Conservation (phyloP, 2,113 vertebrate species). For the Bubo scandiacus region DNA sequence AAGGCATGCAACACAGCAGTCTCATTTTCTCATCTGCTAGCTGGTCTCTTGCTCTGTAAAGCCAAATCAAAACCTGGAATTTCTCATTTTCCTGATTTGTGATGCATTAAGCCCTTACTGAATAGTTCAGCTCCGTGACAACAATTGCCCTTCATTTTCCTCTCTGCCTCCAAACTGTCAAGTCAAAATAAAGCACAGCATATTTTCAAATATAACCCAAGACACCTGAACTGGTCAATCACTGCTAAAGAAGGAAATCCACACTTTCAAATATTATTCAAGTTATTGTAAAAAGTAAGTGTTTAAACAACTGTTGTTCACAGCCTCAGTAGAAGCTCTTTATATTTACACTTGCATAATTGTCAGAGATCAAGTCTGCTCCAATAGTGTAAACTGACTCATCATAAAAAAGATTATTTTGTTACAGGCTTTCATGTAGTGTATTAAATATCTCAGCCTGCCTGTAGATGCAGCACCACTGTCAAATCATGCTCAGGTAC, state of each 20-base stretch:
- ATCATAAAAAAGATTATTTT: background rate
- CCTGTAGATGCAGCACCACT: background rate
- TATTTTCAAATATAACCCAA: background rate
- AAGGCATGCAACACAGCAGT: accelerated
- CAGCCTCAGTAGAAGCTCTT: background rate
- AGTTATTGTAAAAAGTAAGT: background rate
- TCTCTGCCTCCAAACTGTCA: background rate
- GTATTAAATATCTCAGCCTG: background rate
- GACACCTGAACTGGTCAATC: background rate
- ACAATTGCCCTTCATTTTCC: background rate
- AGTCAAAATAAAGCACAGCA: background rate
- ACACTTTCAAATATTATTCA: background rate
- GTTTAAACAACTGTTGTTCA: background rate
- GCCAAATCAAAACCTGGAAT: background rate
- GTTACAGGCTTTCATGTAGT: background rate
- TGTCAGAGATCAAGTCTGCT: background rate
- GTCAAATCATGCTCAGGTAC: background rate
- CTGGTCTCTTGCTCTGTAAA: background rate
- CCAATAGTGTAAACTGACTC: background rate
- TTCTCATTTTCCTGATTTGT: background rate
- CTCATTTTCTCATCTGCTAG: background rate
- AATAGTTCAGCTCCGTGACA: background rate
- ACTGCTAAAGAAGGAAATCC: background rate
- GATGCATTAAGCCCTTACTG: background rate
- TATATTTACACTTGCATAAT: background rate